These are phyloP conservation scores for Sebastes kiyomatsui DNA, from an alignment of 2,797 vertebrate genomes.

Conservation along the genomic window DNA sequence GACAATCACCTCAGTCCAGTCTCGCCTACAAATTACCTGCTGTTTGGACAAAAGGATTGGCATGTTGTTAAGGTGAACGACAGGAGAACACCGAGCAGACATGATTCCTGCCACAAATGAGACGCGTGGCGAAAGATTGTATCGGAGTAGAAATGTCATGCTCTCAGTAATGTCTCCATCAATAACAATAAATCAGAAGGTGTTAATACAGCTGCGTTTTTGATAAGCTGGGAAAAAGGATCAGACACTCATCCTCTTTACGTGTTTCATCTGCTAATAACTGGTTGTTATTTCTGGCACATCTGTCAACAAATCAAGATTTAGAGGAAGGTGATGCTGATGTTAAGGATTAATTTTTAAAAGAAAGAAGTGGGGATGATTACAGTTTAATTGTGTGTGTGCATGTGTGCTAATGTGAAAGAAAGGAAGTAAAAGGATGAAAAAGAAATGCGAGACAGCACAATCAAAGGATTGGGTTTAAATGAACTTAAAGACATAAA, in stretches of 20 bases:
- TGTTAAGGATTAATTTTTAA: not conserved
- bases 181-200: constrained; percentile 42
- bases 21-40: constrained; percentile 36
- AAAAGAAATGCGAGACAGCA: not conserved
- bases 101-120: constrained; percentile 45
- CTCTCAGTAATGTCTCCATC: constrained; percentile 56
- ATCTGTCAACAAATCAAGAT: constrained; percentile 39
- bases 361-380: not conserved
- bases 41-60: constrained; percentile 39
- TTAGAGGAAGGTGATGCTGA: constrained; percentile 1
- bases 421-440: not conserved
- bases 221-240: constrained; percentile 25
- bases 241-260: constrained; percentile 2
- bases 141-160: constrained; percentile 44
- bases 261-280: constrained; percentile 42
- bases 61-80: constrained; percentile 42
- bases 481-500: constrained; percentile 51
- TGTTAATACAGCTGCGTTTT: constrained; percentile 22
- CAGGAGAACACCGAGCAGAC: constrained; percentile 18
- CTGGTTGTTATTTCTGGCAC: constrained; percentile 39
- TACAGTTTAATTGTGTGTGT: not conserved
- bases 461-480: constrained; percentile 43
- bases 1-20: constrained; percentile 25
- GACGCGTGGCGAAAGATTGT: constrained; percentile 28
- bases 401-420: not conserved